These are phyloP conservation scores for Agonopterix arenella DNA, from an alignment of 2,888 invertebrate genomes.

Conservation along the genomic window DNA sequence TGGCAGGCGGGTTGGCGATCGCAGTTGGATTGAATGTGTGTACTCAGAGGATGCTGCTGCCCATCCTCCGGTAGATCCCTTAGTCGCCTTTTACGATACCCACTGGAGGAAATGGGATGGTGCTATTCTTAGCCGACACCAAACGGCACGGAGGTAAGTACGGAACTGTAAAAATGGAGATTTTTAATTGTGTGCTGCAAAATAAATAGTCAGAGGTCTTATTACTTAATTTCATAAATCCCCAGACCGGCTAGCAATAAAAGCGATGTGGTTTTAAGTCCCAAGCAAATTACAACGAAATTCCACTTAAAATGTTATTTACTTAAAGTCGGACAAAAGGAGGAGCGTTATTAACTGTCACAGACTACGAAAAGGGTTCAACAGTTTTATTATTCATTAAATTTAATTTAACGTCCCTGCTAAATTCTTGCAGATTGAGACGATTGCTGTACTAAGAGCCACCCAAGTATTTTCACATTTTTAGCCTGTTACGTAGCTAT, in stretches of 20 bases:
- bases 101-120: too few species aligned
- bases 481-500: too few species aligned
- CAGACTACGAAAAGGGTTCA: constrained; percentile 12
- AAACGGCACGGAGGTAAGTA: too few species aligned
- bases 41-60: too few species aligned
- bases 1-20: too few species aligned
- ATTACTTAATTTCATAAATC: constrained; percentile 5
- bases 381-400: constrained; percentile 22
- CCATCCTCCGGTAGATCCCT: too few species aligned
- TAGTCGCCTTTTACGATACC: too few species aligned
- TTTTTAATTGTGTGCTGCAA: too few species aligned
- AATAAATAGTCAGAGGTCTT: background rate
- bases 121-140: too few species aligned
- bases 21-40: too few species aligned
- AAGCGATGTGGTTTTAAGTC: constrained; percentile 26
- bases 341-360: constrained; percentile 16
- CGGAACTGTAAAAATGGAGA: too few species aligned
- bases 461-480: too few species aligned
- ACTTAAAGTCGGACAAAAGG: constrained; percentile 15
- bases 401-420: constrained; percentile 19
- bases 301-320: constrained; percentile 30
- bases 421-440: constrained; percentile 1
- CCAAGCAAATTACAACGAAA: constrained; percentile 25
- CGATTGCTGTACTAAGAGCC: background rate
- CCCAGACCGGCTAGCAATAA: constrained; percentile 11